Conservation (phyloP, 1,140 invertebrate species). For the Ostrea edulis region DNA sequence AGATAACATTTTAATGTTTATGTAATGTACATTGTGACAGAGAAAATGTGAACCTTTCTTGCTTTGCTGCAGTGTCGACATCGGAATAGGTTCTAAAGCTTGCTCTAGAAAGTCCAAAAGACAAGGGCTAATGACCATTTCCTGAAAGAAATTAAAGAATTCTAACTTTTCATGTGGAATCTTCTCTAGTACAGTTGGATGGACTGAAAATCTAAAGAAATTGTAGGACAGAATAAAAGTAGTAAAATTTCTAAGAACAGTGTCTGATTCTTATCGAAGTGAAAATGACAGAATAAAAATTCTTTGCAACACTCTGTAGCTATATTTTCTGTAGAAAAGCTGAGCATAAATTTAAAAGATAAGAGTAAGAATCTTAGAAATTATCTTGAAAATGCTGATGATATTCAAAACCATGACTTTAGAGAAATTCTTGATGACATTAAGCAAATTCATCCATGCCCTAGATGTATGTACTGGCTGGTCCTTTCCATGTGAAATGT, state of each 20-base stretch:
- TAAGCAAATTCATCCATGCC: no score
- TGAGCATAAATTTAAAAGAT: neutral
- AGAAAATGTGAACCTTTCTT: conserved; percentile 48
- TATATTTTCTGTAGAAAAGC: no score
- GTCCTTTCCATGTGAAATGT: no score
- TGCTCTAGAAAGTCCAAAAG: conserved; percentile 80
- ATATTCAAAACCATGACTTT: neutral
- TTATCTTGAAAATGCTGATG: neutral
- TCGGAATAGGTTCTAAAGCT: conserved; percentile 76
- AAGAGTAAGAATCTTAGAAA: neutral
- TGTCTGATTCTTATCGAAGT: no score
- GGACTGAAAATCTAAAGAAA: no score
- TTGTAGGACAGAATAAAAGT: no score
- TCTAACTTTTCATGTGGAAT: no score
- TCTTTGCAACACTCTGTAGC: no score
- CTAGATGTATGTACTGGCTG: no score
- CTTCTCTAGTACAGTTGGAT: neutral
- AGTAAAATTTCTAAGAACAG: no score
- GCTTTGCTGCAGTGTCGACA: conserved; percentile 51
- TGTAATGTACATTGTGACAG: neutral
- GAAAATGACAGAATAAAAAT: no score
- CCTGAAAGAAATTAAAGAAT: conserved; percentile 63
- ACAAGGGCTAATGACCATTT: conserved; percentile 79
- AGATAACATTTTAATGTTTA: neutral
- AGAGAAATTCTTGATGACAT: neutral